phyloP scores from a whole-genome alignment of 2,888 invertebrate genomes.

The Coenonympha glycerion region DNA sequence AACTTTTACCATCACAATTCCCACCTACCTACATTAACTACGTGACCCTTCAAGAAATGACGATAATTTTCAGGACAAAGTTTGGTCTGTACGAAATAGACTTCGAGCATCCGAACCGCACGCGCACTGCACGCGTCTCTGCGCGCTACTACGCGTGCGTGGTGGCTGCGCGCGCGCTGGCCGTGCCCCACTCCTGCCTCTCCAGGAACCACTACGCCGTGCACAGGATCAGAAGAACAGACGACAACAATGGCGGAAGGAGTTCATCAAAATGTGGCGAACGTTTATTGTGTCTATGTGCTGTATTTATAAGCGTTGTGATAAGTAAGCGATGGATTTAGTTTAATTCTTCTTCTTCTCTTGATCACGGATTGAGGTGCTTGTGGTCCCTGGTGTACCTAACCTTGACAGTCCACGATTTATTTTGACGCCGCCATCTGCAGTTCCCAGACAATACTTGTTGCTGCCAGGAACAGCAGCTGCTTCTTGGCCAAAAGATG shows the following conservation, averaged over 20 bases:
- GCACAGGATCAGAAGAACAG: not conserved
- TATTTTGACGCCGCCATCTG: too few species aligned
- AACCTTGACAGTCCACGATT: too few species aligned
- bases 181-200: not conserved
- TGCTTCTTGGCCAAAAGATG: too few species aligned
- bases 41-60: too few species aligned
- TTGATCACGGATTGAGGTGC: too few species aligned
- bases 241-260: not conserved
- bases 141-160: conserved; percentile 36
- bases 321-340: too few species aligned
- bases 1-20: too few species aligned
- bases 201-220: not conserved
- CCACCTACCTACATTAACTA: too few species aligned
- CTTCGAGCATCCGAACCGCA: conserved; percentile 74
- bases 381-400: too few species aligned
- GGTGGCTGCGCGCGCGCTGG: conserved; percentile 9
- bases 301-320: not conserved
- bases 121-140: conserved; percentile 71
- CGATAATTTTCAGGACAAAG: conserved; percentile 60
- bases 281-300: not conserved
- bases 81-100: conserved; percentile 80
- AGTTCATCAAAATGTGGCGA: not conserved
- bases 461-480: too few species aligned
- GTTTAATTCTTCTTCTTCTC: too few species aligned
- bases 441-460: too few species aligned